These are phyloP conservation scores for Trimorus sp. DNA, from an alignment of 2,888 invertebrate genomes.

Conservation along the genomic window DNA sequence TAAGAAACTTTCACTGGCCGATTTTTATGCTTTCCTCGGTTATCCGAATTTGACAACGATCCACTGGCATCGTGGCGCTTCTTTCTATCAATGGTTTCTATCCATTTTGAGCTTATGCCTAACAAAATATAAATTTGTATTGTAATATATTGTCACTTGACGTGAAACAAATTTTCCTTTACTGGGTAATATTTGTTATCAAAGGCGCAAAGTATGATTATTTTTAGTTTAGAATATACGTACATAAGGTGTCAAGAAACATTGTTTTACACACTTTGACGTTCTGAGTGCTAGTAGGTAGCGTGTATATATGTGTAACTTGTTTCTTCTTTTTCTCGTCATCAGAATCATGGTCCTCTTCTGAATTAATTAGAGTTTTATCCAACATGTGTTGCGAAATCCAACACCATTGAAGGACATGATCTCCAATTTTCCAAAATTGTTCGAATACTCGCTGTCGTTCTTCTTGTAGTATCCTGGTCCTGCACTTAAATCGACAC, in stretches of 20 bases:
- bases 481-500: neutral
- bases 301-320: no score
- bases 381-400: neutral
- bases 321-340: no score
- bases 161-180: no score
- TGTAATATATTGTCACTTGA: no score
- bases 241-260: slow-evolving; percentile 13
- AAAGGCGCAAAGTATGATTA: no score
- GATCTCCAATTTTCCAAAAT: slow-evolving; percentile 5
- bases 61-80: neutral
- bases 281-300: no score
- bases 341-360: neutral
- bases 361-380: neutral
- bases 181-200: no score
- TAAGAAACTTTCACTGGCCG: slow-evolving; percentile 30
- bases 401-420: neutral
- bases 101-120: neutral
- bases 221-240: neutral
- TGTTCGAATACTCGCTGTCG: neutral
- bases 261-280: slow-evolving; percentile 3
- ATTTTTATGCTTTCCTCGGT: slow-evolving; percentile 33
- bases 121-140: neutral
- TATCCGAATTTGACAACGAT: neutral
- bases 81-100: neutral
- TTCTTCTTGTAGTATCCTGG: neutral